Percentiles rank a stretch among this genome's conserved stretches.
These are phyloP conservation scores for Rissa tridactyla DNA, from an alignment of 2,113 vertebrate species.

Conservation along the genomic window DNA sequence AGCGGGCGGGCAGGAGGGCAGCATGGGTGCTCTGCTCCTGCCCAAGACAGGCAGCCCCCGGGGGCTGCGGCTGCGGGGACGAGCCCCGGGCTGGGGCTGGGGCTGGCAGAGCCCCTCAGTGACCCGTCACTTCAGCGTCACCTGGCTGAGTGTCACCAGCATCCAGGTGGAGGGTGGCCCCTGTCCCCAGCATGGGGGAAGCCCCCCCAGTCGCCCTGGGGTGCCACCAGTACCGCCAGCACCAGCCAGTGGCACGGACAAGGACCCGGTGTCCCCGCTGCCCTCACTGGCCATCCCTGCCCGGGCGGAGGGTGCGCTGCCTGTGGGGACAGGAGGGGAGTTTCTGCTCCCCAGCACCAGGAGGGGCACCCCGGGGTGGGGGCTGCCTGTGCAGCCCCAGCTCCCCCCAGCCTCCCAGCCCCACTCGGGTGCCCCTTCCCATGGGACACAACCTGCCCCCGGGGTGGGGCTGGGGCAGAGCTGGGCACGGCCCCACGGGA, in stretches of 20 bases:
- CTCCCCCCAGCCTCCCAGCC: background rate
- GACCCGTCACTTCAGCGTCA: accelerated
- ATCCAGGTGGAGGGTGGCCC: accelerated
- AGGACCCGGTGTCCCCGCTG: background rate
- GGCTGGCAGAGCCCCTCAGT: background rate
- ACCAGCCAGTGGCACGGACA: accelerated
- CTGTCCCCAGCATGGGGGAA: background rate
- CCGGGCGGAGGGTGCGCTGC: background rate
- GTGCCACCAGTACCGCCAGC: background rate
- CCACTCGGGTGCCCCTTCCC: background rate
- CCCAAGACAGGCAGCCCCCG: accelerated
- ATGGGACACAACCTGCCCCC: background rate
- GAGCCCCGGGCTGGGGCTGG: background rate
- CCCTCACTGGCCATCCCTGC: background rate
- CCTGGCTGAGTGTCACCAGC: background rate
- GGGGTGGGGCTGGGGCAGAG: background rate
- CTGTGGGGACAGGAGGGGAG: background rate
- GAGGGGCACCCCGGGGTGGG: background rate
- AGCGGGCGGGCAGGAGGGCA: background rate
- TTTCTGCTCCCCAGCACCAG: background rate
- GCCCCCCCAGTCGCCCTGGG: accelerated
- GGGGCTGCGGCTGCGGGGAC: background rate
- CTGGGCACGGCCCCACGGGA: background rate
- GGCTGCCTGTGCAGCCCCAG: accelerated
- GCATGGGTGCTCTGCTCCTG: background rate